Conservation (phyloP, 2,113 vertebrate genomes). For the Etheostoma cragini region DNA sequence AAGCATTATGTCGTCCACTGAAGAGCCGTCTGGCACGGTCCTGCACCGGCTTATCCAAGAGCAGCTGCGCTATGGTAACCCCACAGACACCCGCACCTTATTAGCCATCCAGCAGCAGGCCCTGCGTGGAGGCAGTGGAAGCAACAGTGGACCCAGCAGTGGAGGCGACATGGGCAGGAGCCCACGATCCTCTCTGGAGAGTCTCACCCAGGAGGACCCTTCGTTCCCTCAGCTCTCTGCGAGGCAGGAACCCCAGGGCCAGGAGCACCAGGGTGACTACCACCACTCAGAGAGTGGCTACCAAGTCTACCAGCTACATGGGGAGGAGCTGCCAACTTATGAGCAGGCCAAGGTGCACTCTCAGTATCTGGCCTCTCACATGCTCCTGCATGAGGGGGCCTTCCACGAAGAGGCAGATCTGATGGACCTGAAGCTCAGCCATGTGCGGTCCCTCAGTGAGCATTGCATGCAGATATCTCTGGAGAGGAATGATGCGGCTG, state of each 20-base stretch:
- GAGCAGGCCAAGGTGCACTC: slow-evolving; percentile 97
- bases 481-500: slow-evolving; percentile 88
- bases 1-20: slow-evolving; percentile 77
- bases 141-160: slow-evolving; percentile 78
- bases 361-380: slow-evolving; percentile 90
- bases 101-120: slow-evolving; percentile 99
- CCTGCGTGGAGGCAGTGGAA: slow-evolving; percentile 88
- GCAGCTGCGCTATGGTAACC: slow-evolving; percentile 97
- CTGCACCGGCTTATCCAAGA: slow-evolving; percentile 98
- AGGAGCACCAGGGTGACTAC: slow-evolving; percentile 95
- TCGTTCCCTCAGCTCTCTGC: slow-evolving; percentile 91
- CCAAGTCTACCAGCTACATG: slow-evolving; percentile 89
- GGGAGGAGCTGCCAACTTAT: slow-evolving; percentile 95
- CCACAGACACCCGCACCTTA: slow-evolving; percentile 94
- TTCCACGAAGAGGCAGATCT: slow-evolving; percentile 86
- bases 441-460: slow-evolving; percentile 95
- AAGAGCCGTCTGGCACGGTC: slow-evolving; percentile 96
- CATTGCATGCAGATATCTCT: slow-evolving; percentile 93
- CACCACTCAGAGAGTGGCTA: slow-evolving; percentile 90
- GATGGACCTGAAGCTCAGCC: slow-evolving; percentile 90
- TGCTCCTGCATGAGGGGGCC: slow-evolving; percentile 70
- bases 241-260: slow-evolving; percentile 97
- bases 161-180: slow-evolving; percentile 81
- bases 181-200: slow-evolving; percentile 93
- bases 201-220: slow-evolving; percentile 91